Evolutionary conservation across 2,113 vertebrate species (phyloP), one percentile per base, ranked within the genome.

Genomic region (Zosterops lateralis): DNA sequence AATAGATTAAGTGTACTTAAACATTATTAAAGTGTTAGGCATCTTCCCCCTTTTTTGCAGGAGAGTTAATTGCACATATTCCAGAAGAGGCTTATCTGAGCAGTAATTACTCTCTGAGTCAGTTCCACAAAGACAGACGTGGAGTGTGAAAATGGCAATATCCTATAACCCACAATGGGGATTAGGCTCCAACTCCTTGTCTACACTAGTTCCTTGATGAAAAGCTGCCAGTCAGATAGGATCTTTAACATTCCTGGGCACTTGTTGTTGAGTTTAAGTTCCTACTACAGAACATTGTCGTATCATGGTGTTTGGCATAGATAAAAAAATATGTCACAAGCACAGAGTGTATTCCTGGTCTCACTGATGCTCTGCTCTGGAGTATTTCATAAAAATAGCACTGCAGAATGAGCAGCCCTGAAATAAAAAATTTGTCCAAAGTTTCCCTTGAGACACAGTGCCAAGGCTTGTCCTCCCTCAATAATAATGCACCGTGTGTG

Each of bases 1-100:
- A 97, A 96, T 88, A 97, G 88, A 97, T 98, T 96, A 97, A 74
- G 92, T 96, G 51, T 97, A 94, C 86, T 98, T 97, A 97, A 96
- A 97, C 90, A 95, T 97, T 97, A 97, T 97, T 97, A 93, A 97
- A 97, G 85, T 96, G 93, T 95, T 96, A 97, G 89, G 72, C 76
- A 93, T 91, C 88, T 95, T 88, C 51, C 22, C 31, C 29, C 50
- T 96, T 94, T 94, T 97, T 96, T 94, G 65, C 14, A 32, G 67
- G 64, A 89, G 79, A 97, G 97, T 96, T 97, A 98, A 97, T 97
- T 97, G 95, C 88, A 89, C 2, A 1, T 92, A 77, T 96, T 95
- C 89, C 44, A 96, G 96, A 95, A 97, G 96, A 95, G 92, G 66
- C 94, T 97, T 97, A 96, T 97, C 94, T 97, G 81, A 92, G 83